Evolutionary conservation across 2,113 vertebrate genomes (phyloP), one percentile per base, ranked within the genome.

Genomic region (Aldabrachelys gigantea): DNA sequence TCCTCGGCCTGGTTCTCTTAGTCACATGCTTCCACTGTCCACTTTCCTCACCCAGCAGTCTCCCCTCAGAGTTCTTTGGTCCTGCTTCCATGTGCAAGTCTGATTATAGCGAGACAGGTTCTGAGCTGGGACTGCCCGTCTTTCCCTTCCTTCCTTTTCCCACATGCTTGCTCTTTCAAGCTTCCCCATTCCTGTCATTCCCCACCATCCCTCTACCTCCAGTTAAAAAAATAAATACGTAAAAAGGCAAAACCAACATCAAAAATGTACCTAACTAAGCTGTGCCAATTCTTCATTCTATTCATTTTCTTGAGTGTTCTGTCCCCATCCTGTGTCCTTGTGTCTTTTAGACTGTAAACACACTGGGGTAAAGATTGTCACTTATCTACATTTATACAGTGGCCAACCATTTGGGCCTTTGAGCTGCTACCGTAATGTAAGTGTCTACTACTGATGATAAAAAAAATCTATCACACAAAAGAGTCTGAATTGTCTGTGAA

Each of bases 301-400:
- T 97, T 94, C 91, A 88, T 96, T 95, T 95, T 62, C 85, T 95
- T 80, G 27, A 88, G 41, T 93, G 62, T 89, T 94, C 90, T 95
- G 5, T 95, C 90, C 91, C 93, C 0, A 0, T 90, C 75, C 96
- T 93, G 92, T 82, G 72, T 44, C 95, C 95, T 94, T 95, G 88
- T 95, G 91, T 96, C 95, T 94, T 47, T 88, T 91, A 90, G 81
- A 94, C 80, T 94, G 89, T 96, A 96, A 96, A 93, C 89, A 94
- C 1, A 1, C 57, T 87, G 83, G 83, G 89, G 22, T 88, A 95
- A 91, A 96, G 96, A 93, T 94, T 95, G 93, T 90, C 84, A 91
- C 93, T 96, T 97, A 97, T 97, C 96, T 95, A 49, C 96, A 95
- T 97, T 97, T 97, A 94, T 93, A 87, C 95, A 97, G 95, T 96